Evolutionary conservation across 2,113 vertebrate species (phyloP), one percentile per base, ranked within the genome.

Genomic region (Gasterosteus nipponicus): DNA sequence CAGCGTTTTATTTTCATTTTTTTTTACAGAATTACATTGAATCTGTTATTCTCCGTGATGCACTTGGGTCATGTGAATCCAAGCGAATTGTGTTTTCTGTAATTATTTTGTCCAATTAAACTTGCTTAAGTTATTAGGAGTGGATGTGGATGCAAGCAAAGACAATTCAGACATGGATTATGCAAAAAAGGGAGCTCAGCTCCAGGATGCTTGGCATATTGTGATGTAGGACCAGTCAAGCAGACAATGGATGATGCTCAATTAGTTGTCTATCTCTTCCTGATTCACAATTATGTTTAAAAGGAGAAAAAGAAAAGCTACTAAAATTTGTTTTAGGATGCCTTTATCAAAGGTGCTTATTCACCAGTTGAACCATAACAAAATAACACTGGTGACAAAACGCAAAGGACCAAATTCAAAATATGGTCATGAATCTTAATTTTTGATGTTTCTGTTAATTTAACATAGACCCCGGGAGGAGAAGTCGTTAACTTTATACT

Each of bases 101-200:
- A 38, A 78, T 85, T 76, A 39, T 53, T 72, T 56, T 71, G 1
- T 19, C 22, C 61, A 54, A 67, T 74, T 67, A 57, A 64, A 70
- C 49, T 35, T 57, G n/a, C 57, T 62, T n/a, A n/a, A 66, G 71
- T 64, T 8, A 47, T 58, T 26, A 70, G 51, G 16, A 18, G 31
- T 29, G 39, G n/a, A 64, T 67, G 29, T 42, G 14, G n/a, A 42
- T 69, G 26, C 35, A 72, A 58, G 41, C 18, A 10, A 49, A 73
- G 26, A 67, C 10, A 29, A 42, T n/a, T 15, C 29, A 73, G 59
- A 54, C 58, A 39, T 41, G 35, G 75, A 72, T 77, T 68, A 68
- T 71, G 35, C 61, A 57, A 63, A 42, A 58, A 66, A 63, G 22
- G 5, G 46, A 46, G 38, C 54, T 47, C 10, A 18, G 59, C 73